Evolutionary conservation across 2,113 vertebrate species (phyloP), one percentile per base, ranked within the genome.

Genomic region (Leucosticte australis): DNA sequence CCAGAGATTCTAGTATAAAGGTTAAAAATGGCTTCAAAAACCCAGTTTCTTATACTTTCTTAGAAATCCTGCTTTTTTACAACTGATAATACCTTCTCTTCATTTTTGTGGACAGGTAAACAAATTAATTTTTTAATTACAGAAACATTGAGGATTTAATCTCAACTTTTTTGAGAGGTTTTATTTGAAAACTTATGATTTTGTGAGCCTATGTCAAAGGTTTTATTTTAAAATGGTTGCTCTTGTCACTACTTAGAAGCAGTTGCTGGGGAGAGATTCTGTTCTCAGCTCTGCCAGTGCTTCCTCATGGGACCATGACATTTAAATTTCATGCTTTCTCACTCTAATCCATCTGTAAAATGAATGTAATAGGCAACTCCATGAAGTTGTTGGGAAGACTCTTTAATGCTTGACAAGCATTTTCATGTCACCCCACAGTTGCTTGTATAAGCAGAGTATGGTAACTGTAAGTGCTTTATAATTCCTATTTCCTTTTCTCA

Each of bases 321-420:
- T 90, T 83, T 88, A 86, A 88, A 92, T 90, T 80, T 95, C 76
- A 55, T 67, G 67, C 88, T 86, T 90, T 86, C 79, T 86, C 63
- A 70, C 31, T 86, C 74, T 81, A 93, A 96, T 52, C 42, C 42
- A 35, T 83, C 59, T 88, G 59, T 80, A 77, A 97, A 90, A 83
- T 52, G 33, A 90, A 93, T 41, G 71, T 35, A 85, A 71, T 47
- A 82, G 82, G 62, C 63, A 80, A 55, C 37, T 49, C 78, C 41
- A 59, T 59, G 18, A 89, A 90, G 52, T 65, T 85, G 17, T 89
- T 88, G 42, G 24, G 59, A 88, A 47, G 86, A 20, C 11, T 74
- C 18, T 69, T 86, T 76, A 93, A 59, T 70, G 39, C 35, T 67
- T 74, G 55, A 69, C 33, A 67, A 88, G 42, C 55, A 80, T 93